A percentile compares a stretch with the other conserved stretches of the same genome.
Conservation (phyloP, 2,888 invertebrate species). For the Phanerotoma sp. region DNA sequence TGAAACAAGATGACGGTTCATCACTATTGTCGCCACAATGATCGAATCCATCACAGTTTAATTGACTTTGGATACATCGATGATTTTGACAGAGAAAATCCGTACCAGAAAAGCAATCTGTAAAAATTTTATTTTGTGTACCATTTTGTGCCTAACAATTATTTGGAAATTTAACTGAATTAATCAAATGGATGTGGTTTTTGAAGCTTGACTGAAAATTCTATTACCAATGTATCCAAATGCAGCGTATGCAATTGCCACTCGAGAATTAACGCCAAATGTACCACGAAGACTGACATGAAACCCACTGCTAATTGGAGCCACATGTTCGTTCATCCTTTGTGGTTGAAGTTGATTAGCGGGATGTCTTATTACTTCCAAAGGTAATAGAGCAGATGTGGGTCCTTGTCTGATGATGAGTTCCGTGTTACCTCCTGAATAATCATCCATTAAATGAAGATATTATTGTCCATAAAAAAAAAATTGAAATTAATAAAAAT, state of each 20-base stretch:
- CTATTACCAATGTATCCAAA: conserved; percentile 68
- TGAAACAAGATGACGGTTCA: conserved; percentile 65
- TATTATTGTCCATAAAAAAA: no score
- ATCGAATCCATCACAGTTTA: conserved; percentile 75
- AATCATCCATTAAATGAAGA: no score
- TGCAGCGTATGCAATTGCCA: conserved; percentile 70
- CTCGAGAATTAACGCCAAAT: conserved; percentile 64
- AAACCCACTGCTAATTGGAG: conserved; percentile 66
- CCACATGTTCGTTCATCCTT: conserved; percentile 63
- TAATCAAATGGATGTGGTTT: background rate
- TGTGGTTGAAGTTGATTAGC: conserved; percentile 50
- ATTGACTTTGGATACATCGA: conserved; percentile 67
- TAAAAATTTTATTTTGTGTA: conserved; percentile 24
- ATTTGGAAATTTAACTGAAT: background rate
- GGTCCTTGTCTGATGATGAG: conserved; percentile 68
- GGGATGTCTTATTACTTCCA: conserved; percentile 65
- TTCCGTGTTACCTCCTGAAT: conserved; percentile 63
- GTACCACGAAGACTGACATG: conserved; percentile 69
- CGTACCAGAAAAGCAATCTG: conserved; percentile 68
- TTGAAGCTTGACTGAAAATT: no score
- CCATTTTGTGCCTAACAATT: no score
- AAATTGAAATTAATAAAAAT: background rate
- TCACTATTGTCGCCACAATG: conserved; percentile 76
- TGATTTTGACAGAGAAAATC: conserved; percentile 73
- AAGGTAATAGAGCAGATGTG: conserved; percentile 64